phyloP scores from a whole-genome alignment of 2,113 vertebrate species.

The Xerus inauris region DNA sequence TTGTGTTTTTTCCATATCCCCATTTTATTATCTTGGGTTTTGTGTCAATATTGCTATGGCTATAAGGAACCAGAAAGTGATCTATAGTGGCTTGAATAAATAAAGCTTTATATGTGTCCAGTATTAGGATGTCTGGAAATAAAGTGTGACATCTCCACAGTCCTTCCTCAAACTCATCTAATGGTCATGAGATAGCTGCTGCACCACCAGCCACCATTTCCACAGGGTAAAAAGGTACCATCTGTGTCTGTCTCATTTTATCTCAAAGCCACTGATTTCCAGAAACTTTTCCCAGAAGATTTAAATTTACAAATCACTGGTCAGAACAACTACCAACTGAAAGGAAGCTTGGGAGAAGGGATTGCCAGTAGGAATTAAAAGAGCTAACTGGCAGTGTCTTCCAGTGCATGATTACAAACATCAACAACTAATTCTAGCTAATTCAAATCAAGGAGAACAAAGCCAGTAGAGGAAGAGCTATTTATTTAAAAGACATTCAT shows the following conservation, averaged over 20 bases:
- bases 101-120: slow-evolving; percentile 28
- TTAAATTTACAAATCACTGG: not conserved
- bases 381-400: not conserved
- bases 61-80: not conserved
- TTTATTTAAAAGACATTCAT: slow-evolving; percentile 2
- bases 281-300: not conserved
- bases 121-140: not conserved
- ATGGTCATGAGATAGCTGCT: not conserved
- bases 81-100: slow-evolving; percentile 26
- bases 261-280: not conserved
- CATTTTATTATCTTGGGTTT: slow-evolving; percentile 16
- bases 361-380: not conserved
- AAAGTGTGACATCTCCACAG: not conserved
- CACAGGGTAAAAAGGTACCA: not conserved
- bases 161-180: not conserved
- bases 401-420: not conserved
- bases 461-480: not conserved
- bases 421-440: not conserved
- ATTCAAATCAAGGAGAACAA: not conserved
- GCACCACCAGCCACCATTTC: not conserved
- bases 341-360: not conserved
- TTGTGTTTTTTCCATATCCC: not conserved
- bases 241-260: not conserved
- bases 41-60: not conserved
- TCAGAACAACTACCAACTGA: not conserved